phyloP scores from a whole-genome alignment of 2,113 vertebrate genomes.

The Fulica atra region DNA sequence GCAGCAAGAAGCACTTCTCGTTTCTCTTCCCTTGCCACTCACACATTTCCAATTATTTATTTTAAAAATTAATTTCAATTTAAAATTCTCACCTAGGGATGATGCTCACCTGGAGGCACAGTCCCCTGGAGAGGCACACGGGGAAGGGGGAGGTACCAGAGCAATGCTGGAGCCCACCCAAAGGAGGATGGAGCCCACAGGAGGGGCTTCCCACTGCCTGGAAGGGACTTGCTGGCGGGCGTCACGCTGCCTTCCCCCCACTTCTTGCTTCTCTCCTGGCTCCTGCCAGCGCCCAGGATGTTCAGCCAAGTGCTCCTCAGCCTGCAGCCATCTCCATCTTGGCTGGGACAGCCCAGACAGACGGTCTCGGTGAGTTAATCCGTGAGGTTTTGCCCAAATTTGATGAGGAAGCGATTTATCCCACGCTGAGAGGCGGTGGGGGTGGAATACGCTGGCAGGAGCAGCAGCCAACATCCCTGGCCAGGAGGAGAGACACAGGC shows the following conservation, averaged over 20 bases:
- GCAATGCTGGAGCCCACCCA: neutral
- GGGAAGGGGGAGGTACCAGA: neutral
- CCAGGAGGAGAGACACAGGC: rapidly evolving
- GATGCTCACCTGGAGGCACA: neutral
- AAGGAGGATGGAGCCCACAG: neutral
- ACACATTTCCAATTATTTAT: neutral
- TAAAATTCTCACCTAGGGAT: neutral
- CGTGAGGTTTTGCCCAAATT: rapidly evolving
- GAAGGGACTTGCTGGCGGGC: rapidly evolving
- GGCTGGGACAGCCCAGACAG: neutral
- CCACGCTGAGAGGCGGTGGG: rapidly evolving
- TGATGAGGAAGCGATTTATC: neutral
- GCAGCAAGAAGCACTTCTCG: neutral
- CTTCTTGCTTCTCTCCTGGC: neutral
- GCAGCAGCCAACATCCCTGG: neutral
- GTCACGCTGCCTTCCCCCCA: neutral
- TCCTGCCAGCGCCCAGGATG: neutral
- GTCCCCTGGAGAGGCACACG: rapidly evolving
- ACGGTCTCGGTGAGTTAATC: neutral
- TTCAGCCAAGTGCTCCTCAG: neutral
- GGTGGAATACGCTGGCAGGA: neutral
- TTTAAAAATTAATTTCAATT: too few species aligned
- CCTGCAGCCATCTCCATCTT: neutral
- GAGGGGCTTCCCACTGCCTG: neutral
- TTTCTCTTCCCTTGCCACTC: neutral